These are phyloP conservation scores for Aphaenogaster floridana DNA, from an alignment of 1,140 invertebrate species.

Conservation along the genomic window DNA sequence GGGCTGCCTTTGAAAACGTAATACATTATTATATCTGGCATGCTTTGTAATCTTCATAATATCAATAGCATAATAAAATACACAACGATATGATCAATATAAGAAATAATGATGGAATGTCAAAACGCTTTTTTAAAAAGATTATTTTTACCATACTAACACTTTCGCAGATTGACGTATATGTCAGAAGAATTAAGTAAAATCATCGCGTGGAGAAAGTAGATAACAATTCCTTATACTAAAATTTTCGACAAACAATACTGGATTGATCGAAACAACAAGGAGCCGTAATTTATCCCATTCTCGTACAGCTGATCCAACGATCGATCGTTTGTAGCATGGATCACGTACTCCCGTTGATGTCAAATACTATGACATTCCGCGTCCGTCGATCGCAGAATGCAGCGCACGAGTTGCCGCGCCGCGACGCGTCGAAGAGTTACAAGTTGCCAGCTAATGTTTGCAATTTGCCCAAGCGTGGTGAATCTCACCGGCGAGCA, in stretches of 20 bases:
- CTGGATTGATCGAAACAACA: not conserved
- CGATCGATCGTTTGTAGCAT: slow-evolving; percentile 11
- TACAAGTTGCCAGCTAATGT: slow-evolving; percentile 83
- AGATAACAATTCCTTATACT: not conserved
- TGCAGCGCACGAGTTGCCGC: slow-evolving; percentile 4
- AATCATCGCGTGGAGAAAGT: not conserved
- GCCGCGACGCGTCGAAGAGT: slow-evolving; percentile 73
- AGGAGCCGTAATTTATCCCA: not conserved
- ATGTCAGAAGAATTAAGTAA: not conserved
- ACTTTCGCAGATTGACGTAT: not conserved
- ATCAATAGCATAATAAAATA: slow-evolving; percentile 6
- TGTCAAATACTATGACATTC: slow-evolving; percentile 39
- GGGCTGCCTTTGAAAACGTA: slow-evolving; percentile 23
- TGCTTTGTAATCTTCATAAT: slow-evolving; percentile 17
- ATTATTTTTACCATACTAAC: not conserved
- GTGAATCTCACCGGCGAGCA: slow-evolving; percentile 78
- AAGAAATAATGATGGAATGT: not conserved
- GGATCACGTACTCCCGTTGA: slow-evolving; percentile 22
- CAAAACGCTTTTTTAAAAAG: not conserved
- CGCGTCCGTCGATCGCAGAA: not conserved
- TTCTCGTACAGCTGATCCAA: slow-evolving; percentile 7
- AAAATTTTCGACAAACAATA: not conserved
- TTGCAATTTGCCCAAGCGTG: slow-evolving; percentile 82
- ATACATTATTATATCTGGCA: slow-evolving; percentile 24
- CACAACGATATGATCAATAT: not conserved